These are phyloP conservation scores for Leucophenga maculata DNA, from an alignment of 2,888 invertebrate genomes.

Conservation along the genomic window DNA sequence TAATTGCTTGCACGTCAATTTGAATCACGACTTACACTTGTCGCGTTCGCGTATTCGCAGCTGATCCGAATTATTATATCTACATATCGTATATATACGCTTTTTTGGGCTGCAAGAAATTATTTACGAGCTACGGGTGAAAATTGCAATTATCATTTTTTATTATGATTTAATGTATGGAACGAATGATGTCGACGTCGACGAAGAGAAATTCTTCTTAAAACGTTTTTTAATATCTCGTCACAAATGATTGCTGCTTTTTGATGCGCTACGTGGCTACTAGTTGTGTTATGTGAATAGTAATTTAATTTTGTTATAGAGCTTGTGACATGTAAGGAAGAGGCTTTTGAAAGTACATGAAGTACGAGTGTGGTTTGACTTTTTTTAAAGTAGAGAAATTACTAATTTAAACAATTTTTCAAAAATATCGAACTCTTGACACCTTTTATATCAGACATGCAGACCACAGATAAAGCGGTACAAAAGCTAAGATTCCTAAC, in stretches of 20 bases:
- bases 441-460: too few relatives aligned
- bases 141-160: conserved; percentile 69
- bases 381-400: too few relatives aligned
- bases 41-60: conserved; percentile 22
- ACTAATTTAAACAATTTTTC: too few relatives aligned
- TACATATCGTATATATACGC: conserved; percentile 7
- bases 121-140: conserved; percentile 67
- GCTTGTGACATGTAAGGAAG: too few relatives aligned
- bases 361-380: too few relatives aligned
- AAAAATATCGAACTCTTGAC: too few relatives aligned
- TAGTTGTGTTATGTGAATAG: too few relatives aligned
- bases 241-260: too few relatives aligned
- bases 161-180: conserved; percentile 66
- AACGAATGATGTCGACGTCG: conserved; percentile 10
- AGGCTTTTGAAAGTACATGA: too few relatives aligned
- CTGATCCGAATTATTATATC: conserved; percentile 11
- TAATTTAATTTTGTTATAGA: neutral
- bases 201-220: conserved; percentile 17
- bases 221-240: conserved; percentile 14
- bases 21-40: conserved; percentile 70
- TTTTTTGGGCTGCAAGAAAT: conserved; percentile 24
- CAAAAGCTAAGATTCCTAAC: too few relatives aligned
- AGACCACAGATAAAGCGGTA: too few relatives aligned
- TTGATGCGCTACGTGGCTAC: too few relatives aligned
- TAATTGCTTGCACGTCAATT: conserved; percentile 67